These are phyloP conservation scores for Aphodius sticticus DNA, from an alignment of 2,888 invertebrate genomes.

Conservation along the genomic window DNA sequence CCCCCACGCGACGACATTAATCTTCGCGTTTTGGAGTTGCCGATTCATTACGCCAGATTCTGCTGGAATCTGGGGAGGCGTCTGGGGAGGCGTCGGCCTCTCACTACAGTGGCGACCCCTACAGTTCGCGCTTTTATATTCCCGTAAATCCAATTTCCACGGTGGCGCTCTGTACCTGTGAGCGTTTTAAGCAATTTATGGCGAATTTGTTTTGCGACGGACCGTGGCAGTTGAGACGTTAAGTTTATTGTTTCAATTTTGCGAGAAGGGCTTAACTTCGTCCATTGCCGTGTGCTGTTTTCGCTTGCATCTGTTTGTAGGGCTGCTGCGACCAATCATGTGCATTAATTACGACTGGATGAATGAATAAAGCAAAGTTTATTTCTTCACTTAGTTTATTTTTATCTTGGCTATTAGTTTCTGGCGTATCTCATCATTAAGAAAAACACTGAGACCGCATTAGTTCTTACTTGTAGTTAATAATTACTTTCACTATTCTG, in stretches of 20 bases:
- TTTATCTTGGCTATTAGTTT: too few relatives aligned
- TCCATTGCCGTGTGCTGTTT: neutral
- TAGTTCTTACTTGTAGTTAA: too few relatives aligned
- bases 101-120: constrained; percentile 11
- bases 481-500: too few relatives aligned
- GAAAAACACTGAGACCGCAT: too few relatives aligned
- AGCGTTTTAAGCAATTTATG: constrained; percentile 17
- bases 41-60: constrained; percentile 26
- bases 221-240: constrained; percentile 11
- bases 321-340: neutral
- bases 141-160: constrained; percentile 20
- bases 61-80: neutral
- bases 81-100: constrained; percentile 9
- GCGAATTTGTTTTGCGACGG: neutral
- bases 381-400: too few relatives aligned
- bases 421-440: too few relatives aligned
- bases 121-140: constrained; percentile 19
- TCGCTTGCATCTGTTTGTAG: neutral
- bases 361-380: neutral
- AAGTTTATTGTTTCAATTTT: constrained; percentile 24
- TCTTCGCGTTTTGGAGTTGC: constrained; percentile 20
- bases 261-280: neutral
- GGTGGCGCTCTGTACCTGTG: constrained; percentile 16
- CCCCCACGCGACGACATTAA: constrained; percentile 8
- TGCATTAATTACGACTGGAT: neutral